These are phyloP conservation scores for Drosophila paranaensis DNA, from an alignment of 2,888 invertebrate species.

Conservation along the genomic window DNA sequence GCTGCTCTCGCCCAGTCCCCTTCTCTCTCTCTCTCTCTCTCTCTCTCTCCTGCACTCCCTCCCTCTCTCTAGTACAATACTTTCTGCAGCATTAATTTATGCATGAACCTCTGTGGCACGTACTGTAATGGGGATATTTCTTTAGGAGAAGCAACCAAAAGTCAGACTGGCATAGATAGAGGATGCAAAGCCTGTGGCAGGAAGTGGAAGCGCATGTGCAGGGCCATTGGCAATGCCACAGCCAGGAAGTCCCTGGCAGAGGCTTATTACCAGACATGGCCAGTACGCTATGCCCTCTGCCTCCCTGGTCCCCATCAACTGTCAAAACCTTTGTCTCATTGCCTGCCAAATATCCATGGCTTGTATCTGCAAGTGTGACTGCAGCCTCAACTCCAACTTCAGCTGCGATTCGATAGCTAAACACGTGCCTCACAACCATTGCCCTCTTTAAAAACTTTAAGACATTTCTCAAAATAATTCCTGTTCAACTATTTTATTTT, in stretches of 20 bases:
- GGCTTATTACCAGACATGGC: constrained; percentile 43
- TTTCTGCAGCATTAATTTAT: constrained; percentile 74
- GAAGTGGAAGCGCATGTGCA: constrained; percentile 43
- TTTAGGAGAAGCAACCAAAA: constrained; percentile 48
- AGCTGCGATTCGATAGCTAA: constrained; percentile 9
- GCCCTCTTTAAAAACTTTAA: constrained; percentile 31
- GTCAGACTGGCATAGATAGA: constrained; percentile 58
- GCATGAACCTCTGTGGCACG: constrained; percentile 65
- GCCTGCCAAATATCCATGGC: constrained; percentile 43
- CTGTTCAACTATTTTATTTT: too few relatives aligned
- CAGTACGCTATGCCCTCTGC: not conserved
- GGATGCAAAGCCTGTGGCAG: constrained; percentile 59
- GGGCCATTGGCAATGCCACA: constrained; percentile 18
- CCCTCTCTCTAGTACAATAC: constrained; percentile 46
- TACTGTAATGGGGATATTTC: constrained; percentile 32
- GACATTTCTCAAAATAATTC: not conserved
- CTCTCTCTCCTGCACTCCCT: too few relatives aligned
- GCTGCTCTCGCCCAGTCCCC: constrained; percentile 3
- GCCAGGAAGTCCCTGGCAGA: constrained; percentile 33
- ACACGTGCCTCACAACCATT: constrained; percentile 27
- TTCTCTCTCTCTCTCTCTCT: not conserved
- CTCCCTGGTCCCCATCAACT: constrained; percentile 6
- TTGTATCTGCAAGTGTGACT: constrained; percentile 24
- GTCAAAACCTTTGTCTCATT: constrained; percentile 32
- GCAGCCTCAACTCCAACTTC: constrained; percentile 7